Percentiles rank a stretch among this genome's conserved stretches.
phyloP scores from a whole-genome alignment of 1,140 invertebrate species.

The Belonocnema kinseyi region DNA sequence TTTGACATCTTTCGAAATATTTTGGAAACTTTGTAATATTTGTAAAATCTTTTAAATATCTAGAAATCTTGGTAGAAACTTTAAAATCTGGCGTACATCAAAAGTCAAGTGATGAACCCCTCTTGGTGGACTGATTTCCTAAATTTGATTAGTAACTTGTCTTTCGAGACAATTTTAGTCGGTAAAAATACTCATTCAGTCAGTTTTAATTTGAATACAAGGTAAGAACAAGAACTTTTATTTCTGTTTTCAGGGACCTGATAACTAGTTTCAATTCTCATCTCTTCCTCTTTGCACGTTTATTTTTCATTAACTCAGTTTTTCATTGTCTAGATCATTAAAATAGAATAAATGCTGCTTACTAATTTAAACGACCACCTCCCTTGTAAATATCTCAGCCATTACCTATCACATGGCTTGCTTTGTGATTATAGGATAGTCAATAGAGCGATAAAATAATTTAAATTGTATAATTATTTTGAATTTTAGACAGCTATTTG shows the following conservation, averaged over 20 bases:
- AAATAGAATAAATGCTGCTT: background rate
- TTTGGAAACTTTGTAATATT: too few relatives aligned
- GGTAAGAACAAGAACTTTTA: background rate
- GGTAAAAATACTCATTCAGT: background rate
- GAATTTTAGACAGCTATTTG: too few relatives aligned
- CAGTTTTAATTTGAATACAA: background rate
- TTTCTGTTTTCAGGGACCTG: conserved; percentile 15
- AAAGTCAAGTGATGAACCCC: too few relatives aligned
- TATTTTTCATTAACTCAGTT: background rate
- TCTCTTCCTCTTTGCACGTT: background rate
- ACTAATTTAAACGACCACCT: background rate
- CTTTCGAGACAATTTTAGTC: too few relatives aligned
- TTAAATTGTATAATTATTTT: too few relatives aligned
- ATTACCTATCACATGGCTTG: background rate
- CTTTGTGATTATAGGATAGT: background rate
- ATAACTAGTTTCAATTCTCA: background rate
- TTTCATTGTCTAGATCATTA: background rate
- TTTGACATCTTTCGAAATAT: too few relatives aligned
- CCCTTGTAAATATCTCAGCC: background rate
- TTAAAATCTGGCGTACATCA: too few relatives aligned
- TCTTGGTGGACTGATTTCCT: too few relatives aligned
- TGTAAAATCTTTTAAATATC: too few relatives aligned
- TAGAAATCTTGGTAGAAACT: too few relatives aligned
- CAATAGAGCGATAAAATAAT: too few relatives aligned
- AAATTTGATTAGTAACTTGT: too few relatives aligned